Evolutionary conservation across 2,888 invertebrate species (phyloP).

Genomic region (Cordylochernes scorpioides): DNA sequence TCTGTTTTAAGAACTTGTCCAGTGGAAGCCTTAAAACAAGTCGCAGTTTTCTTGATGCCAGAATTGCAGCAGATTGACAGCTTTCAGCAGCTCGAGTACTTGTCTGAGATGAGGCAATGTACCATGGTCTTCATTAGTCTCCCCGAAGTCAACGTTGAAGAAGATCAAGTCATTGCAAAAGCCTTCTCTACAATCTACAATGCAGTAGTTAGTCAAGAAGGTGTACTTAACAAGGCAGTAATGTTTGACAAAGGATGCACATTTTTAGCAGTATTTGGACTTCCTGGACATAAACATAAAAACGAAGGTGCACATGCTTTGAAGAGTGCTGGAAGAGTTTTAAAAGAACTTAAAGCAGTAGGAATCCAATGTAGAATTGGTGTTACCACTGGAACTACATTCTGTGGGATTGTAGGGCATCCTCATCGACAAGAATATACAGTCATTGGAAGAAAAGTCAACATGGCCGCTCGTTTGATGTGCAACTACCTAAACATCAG

Average conservation of each 20-base stretch:
- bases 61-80: no score
- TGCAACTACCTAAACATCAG: constrained; percentile 19
- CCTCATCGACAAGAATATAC: constrained; percentile 37
- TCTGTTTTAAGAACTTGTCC: no score
- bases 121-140: constrained; percentile 35
- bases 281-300: constrained; percentile 34
- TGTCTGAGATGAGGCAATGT: constrained; percentile 38
- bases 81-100: constrained; percentile 34
- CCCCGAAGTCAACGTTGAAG: constrained; percentile 31
- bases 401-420: constrained; percentile 40
- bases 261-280: constrained; percentile 36
- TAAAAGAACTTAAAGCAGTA: constrained; percentile 26
- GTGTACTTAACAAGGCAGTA: no score
- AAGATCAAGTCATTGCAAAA: constrained; percentile 15
- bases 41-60: no score
- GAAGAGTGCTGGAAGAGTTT: constrained; percentile 31
- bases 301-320: constrained; percentile 35
- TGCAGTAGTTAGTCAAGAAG: no score
- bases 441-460: constrained; percentile 34
- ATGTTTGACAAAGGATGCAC: constrained; percentile 36
- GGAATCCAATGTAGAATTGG: constrained; percentile 31
- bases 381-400: constrained; percentile 39
- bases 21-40: no score
- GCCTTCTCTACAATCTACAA: no score
- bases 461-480: constrained; percentile 35